Evolutionary conservation across 2,797 vertebrate genomes (phyloP).

Genomic region (Nannoperca australis): DNA sequence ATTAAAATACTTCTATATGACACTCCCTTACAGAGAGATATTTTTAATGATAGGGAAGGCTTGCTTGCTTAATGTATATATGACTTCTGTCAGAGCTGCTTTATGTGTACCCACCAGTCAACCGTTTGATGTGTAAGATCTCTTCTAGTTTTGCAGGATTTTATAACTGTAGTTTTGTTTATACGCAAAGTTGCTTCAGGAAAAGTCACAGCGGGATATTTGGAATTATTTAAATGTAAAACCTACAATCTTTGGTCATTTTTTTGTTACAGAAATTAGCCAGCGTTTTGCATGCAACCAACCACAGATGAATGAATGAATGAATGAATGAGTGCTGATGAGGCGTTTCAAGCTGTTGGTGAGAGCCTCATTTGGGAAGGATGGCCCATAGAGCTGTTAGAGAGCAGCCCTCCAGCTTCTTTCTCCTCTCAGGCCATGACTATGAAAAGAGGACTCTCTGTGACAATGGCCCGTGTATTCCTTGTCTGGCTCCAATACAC

Average conservation of each 20-base stretch:
- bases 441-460: conserved; percentile 78
- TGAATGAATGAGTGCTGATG: conserved; percentile 36
- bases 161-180: background rate
- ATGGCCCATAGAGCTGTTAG: conserved; percentile 58
- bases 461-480: conserved; percentile 78
- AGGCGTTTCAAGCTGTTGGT: conserved; percentile 58
- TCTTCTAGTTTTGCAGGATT: background rate
- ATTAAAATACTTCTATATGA: background rate
- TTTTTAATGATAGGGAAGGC: too few species aligned
- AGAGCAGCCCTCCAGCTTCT: conserved; percentile 44
- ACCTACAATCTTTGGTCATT: too few species aligned
- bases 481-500: conserved; percentile 88
- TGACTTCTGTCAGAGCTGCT: background rate
- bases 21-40: too few species aligned
- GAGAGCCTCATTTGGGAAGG: conserved; percentile 65
- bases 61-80: background rate
- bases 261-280: background rate
- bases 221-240: too few species aligned
- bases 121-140: too few species aligned
- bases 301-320: background rate
- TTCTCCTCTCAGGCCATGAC: conserved; percentile 73
- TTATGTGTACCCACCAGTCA: background rate
- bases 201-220: background rate
- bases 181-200: background rate
- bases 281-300: background rate